These are phyloP conservation scores for Sebastes variabilis DNA, from an alignment of 2,797 vertebrate species.

Conservation along the genomic window DNA sequence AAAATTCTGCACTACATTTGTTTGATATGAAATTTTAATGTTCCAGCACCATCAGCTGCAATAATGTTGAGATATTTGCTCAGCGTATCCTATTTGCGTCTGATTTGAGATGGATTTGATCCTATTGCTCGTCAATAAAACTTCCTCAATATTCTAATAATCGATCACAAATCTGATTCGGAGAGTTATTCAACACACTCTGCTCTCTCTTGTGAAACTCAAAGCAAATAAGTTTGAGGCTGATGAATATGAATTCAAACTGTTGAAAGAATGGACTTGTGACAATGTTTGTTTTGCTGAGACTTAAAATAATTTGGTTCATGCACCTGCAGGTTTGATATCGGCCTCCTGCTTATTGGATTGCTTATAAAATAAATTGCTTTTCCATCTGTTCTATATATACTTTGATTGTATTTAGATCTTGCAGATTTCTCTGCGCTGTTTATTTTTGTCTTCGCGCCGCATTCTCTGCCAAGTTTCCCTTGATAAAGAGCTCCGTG, in stretches of 20 bases:
- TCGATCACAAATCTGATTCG: not conserved
- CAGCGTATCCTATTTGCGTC: not conserved
- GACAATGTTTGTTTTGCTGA: not conserved
- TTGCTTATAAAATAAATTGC: not conserved
- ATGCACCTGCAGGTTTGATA: not conserved
- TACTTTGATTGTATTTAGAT: constrained; percentile 19
- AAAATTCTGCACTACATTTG: not conserved
- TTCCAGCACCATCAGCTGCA: not conserved
- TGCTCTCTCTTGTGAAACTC: not conserved
- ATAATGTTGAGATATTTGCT: not conserved
- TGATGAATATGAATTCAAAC: not conserved
- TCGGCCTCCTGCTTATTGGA: not conserved
- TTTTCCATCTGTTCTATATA: not conserved
- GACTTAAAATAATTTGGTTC: not conserved
- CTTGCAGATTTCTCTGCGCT: not conserved
- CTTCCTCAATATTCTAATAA: not conserved
- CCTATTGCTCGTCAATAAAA: not conserved
- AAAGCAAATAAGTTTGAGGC: not conserved
- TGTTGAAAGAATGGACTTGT: not conserved
- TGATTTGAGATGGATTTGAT: not conserved
- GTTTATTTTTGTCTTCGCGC: constrained; percentile 11
- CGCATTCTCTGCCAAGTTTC: not conserved
- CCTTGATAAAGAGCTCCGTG: not conserved
- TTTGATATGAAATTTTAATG: not conserved
- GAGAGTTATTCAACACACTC: too few species aligned